Evolutionary conservation across 2,113 vertebrate genomes (phyloP).

Genomic region (Crotalus tigris): DNA sequence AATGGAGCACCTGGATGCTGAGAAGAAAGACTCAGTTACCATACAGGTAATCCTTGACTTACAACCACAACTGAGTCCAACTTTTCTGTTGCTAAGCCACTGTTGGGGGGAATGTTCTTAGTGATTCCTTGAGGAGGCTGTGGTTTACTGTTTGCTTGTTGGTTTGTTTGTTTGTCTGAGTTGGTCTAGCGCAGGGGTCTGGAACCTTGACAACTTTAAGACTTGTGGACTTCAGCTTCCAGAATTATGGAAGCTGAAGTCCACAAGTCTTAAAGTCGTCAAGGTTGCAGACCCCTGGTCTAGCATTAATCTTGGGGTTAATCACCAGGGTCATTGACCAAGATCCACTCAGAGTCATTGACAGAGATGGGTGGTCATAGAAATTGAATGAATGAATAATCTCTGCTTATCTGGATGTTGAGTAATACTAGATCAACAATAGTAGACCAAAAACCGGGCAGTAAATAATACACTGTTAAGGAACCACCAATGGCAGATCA

Average conservation of each 20-base stretch:
- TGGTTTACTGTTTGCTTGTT: not conserved
- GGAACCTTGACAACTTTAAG: no score
- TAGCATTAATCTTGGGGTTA: not conserved
- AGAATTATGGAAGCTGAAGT: no score
- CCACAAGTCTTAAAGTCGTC: no score
- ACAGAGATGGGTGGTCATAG: not conserved
- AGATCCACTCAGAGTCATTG: not conserved
- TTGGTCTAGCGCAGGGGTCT: not conserved
- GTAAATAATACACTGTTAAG: not conserved
- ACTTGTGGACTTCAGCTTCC: no score
- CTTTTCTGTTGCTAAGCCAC: not conserved
- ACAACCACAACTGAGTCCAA: not conserved
- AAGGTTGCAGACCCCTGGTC: not conserved
- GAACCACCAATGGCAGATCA: not conserved
- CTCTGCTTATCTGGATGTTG: not conserved
- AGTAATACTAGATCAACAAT: not conserved
- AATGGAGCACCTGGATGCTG: slow-evolving; percentile 94
- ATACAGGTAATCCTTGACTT: not conserved
- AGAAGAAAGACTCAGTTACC: not conserved
- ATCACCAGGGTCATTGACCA: not conserved
- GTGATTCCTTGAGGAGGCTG: not conserved
- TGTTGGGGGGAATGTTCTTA: not conserved
- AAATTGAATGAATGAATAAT: not conserved
- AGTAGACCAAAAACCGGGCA: not conserved
- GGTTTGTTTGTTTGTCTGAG: not conserved